Conservation (phyloP, 2,113 vertebrate species). For the Montifringilla adamsi region DNA sequence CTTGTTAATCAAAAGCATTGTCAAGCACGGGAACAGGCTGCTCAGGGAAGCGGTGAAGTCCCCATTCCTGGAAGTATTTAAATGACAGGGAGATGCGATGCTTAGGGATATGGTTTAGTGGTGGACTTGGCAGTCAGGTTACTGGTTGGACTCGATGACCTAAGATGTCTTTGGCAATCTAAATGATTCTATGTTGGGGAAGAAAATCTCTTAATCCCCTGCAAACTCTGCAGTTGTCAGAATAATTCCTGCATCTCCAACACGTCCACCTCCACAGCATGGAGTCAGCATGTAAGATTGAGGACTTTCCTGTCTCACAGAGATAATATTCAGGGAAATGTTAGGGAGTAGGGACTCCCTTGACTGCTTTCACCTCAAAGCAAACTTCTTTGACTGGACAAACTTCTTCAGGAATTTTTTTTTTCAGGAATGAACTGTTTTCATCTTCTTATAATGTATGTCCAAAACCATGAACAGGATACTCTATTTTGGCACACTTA, state of each 20-base stretch:
- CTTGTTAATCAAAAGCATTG: background rate
- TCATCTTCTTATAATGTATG: background rate
- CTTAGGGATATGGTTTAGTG: background rate
- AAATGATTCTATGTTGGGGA: background rate
- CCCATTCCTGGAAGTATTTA: background rate
- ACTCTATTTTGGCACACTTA: background rate
- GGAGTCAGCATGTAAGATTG: fast-evolving
- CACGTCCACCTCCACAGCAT: background rate
- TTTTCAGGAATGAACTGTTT: background rate
- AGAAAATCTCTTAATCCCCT: background rate
- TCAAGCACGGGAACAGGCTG: background rate
- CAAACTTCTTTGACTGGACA: background rate
- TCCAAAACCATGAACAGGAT: background rate
- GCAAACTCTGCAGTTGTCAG: background rate
- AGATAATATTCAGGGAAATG: background rate
- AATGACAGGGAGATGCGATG: background rate
- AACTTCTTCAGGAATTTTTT: background rate
- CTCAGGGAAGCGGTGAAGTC: background rate
- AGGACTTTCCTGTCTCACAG: background rate
- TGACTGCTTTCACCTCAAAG: background rate
- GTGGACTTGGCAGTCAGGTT: background rate
- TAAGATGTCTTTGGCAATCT: background rate
- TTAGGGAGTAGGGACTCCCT: no score
- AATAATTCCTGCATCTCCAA: background rate
- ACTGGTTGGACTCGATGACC: background rate